phyloP scores from a whole-genome alignment of 2,113 vertebrate genomes.

The Colius striatus region DNA sequence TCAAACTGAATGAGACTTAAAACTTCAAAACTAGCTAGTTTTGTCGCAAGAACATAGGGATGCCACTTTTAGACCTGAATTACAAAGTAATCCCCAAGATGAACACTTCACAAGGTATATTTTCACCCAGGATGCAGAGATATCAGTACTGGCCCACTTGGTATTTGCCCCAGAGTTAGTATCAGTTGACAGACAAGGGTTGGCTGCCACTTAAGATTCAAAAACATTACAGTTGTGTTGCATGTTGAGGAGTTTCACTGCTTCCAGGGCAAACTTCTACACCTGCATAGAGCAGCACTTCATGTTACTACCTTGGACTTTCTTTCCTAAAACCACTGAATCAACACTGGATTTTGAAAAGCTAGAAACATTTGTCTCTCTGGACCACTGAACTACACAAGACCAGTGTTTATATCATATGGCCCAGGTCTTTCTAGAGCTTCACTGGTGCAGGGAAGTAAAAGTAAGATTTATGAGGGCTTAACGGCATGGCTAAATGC shows the following conservation, averaged over 20 bases:
- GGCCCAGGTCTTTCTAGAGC: not conserved
- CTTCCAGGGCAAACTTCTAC: not conserved
- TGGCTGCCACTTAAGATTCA: not conserved
- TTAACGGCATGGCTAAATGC: not conserved
- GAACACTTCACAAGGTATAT: not conserved
- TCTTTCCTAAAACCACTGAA: not conserved
- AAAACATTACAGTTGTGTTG: not conserved
- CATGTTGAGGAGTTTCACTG: not conserved
- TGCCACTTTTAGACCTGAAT: not conserved
- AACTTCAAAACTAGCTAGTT: not conserved
- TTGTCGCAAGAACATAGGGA: not conserved
- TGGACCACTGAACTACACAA: not conserved
- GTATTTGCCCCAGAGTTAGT: not conserved
- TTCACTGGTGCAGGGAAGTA: not conserved
- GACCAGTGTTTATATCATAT: rapidly evolving
- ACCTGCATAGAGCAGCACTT: not conserved
- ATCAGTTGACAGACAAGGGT: not conserved
- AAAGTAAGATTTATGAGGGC: not conserved
- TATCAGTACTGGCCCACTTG: not conserved
- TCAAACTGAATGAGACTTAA: not conserved
- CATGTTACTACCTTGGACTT: not conserved
- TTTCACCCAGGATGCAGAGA: not conserved
- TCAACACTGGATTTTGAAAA: not conserved
- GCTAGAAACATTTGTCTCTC: not conserved
- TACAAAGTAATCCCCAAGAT: not conserved